phyloP scores from a whole-genome alignment of 2,113 vertebrate genomes.

The Nycticryphes semicollaris region DNA sequence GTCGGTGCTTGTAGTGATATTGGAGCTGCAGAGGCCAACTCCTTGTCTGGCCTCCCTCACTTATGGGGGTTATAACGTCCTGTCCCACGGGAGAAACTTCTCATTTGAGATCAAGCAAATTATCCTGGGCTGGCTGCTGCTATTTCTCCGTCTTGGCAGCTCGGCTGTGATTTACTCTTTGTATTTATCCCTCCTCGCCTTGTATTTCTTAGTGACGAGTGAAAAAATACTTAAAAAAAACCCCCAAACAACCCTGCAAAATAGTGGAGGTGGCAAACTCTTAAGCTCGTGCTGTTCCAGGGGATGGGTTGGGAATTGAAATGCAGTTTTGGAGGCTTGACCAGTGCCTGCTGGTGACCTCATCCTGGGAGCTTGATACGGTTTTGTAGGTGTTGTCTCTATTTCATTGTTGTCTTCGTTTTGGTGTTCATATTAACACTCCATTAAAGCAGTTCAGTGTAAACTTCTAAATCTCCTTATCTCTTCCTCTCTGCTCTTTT shows the following conservation, averaged over 20 bases:
- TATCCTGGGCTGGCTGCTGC: background rate
- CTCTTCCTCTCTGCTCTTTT: too few relatives aligned
- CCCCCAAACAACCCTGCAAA: background rate
- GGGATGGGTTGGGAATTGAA: background rate
- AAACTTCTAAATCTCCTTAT: too few relatives aligned
- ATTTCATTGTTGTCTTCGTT: too few relatives aligned
- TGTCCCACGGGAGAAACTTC: background rate
- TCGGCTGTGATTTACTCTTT: constrained; percentile 10
- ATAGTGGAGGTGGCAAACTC: background rate
- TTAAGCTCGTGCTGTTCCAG: background rate
- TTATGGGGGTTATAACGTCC: background rate
- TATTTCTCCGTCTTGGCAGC: background rate
- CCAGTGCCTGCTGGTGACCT: too few relatives aligned
- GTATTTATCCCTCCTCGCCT: constrained; percentile 1
- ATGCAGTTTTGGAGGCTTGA: background rate
- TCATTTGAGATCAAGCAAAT: background rate
- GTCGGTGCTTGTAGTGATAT: rapidly evolving
- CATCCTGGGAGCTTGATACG: too few relatives aligned
- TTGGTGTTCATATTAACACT: too few relatives aligned
- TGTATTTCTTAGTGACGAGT: background rate
- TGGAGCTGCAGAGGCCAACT: background rate
- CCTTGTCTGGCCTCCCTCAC: background rate
- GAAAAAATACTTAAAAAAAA: background rate
- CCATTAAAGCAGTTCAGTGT: too few relatives aligned
- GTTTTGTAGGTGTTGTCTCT: too few relatives aligned